Evolutionary conservation across 2,888 invertebrate genomes (phyloP), one percentile per base, ranked within the genome.

Genomic region (Nebria brevicollis): DNA sequence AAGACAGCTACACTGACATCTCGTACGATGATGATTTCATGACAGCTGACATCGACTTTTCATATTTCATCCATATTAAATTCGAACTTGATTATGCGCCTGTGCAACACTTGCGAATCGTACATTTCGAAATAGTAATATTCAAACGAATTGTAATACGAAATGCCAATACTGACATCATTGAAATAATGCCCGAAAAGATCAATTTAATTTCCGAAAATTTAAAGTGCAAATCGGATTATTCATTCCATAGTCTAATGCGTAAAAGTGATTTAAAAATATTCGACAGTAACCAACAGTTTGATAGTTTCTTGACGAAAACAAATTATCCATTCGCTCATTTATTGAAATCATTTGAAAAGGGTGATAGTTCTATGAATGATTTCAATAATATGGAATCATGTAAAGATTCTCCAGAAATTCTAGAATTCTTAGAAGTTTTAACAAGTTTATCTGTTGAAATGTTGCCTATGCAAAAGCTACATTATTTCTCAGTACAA

Each of bases 351-450:
- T 54, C 54, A 54, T 54, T 54, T 54, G 54, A 54, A 54, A 8
- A 54, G 13, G 54, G 54, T 13, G 54, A 54, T 54, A 54, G 13
- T 54, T 8, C 54, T 11, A 7, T 54, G 4, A 5, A 54, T 54
- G 54, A 54, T 54, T 54, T 54, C 7, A 77, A 66, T 68, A 68
- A 77, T 13, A 34, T 65, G 13, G 77, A 78, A 7, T 1, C 72
- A 26, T 4, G 5, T 34, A 70, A 70, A 25, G 26, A 8, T 2
- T 73, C 78, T 2, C 73, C 74, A 1, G 25, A 75, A 3, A 68
- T 79, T 10, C 26, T 79, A 43, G 75, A 79, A 26, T 79, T 79
- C 74, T 15, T 79, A 11, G 26, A 79, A 20, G 42, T 79, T 13
- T 20, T 79, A 13, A 42, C 74, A 0, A 73, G 41, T 13, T 42